Base-by-base conservation (phyloP, 1,140 invertebrate species). In the Harlomillsia oculata region DNA sequence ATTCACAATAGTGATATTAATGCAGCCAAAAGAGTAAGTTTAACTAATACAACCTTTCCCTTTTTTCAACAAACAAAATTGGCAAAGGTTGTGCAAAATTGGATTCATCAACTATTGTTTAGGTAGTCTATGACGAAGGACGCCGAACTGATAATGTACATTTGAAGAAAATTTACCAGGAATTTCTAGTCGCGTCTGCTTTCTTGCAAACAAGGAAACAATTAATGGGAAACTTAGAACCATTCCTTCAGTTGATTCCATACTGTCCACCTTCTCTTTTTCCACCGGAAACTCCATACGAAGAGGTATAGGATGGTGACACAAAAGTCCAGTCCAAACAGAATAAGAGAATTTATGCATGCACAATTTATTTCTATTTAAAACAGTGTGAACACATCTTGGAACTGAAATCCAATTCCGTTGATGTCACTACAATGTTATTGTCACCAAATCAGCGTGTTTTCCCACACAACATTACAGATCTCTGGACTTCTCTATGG, bases 401-500 rank as follows among this genome's bases (percentile, higher is more conserved):
- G 2, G 34, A 57, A 44, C 13, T 58, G 18, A 23, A 36, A n/a
- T 20, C 39, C 13, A 60, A 80, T 48, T 70, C 88, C 23, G 85
- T 83, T 77, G 86, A 87, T 63, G 84, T 83, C 16, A 80, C 80
- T 5, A 86, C 85, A 66, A 87, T 88, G 80, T 72, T 90, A 18
- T 72, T 90, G 23, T 84, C 85, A 1, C 85, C 85, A 1, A 80
- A 85, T 41, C 86, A 89, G 67, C 76, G 87, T 48, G 73, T 89
- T 20, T 77, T 83, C 25, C 85, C 85, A 44, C 87, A 87, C 69
- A 74, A 81, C 51, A 79, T 65, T 1, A 59, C 79, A 40, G 87
- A 90, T 68, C 78, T 87, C 41, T 90, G 86, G 86, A 87, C 84
- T 8, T 76, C 80, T 60, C 69, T 90, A 23, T 89, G 85, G 84